phyloP scores from a whole-genome alignment of 2,797 vertebrate genomes.

The Gymnopithys bicolor region DNA sequence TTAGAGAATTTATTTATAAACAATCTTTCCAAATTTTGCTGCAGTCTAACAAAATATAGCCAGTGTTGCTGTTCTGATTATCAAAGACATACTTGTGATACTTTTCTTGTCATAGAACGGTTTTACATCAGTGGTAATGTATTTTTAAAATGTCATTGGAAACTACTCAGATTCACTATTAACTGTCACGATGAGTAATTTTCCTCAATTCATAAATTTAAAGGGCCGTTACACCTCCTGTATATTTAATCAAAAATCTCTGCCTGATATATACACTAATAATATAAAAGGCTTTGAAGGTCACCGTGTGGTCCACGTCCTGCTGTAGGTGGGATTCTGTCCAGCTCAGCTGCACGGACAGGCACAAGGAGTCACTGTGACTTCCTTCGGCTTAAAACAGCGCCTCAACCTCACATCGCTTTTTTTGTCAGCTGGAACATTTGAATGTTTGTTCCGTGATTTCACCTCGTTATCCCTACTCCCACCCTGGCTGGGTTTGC shows the following conservation, averaged over 20 bases:
- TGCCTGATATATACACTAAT: neutral
- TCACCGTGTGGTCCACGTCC: fast-evolving
- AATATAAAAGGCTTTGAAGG: neutral
- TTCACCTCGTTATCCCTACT: neutral
- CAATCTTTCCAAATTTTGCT: neutral
- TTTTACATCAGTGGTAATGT: neutral
- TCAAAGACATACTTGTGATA: neutral
- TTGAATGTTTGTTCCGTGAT: neutral
- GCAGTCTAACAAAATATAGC: neutral
- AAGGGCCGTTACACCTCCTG: neutral
- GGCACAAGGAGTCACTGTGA: neutral
- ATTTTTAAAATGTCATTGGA: neutral
- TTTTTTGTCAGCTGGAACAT: neutral
- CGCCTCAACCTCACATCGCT: neutral
- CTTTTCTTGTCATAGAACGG: neutral
- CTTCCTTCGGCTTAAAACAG: neutral
- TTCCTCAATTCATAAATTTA: neutral
- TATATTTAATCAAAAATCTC: neutral
- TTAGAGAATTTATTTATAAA: neutral
- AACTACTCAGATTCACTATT: neutral
- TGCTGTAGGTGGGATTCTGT: neutral
- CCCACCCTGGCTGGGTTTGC: no score
- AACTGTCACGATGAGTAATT: neutral
- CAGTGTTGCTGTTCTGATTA: neutral
- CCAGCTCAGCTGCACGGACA: neutral